Evolutionary conservation across 1,140 invertebrate species (phyloP), one percentile per base, ranked within the genome.

Genomic region (Contarinia nasturtii): DNA sequence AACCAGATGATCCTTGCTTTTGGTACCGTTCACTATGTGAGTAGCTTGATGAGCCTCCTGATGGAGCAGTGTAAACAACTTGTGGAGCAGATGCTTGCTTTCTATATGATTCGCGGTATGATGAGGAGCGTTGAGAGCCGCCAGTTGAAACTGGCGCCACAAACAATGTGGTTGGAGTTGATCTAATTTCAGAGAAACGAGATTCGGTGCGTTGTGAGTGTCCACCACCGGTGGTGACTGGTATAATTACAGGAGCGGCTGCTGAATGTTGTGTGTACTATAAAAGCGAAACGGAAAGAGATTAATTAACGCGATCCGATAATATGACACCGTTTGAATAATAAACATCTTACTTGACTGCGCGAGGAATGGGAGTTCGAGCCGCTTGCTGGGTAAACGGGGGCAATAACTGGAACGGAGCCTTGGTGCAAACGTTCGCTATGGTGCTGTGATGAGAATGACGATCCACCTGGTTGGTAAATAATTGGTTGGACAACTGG

Each of bases 111-210:
- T 50, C 51, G 12, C 45, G 38, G 40, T 50, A 45, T 48, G 12
- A 27, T 1, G 49, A 33, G 17, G 52, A 62, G 4, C 58, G 56
- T 44, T 58, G 51, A 7, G 55, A 55, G 18, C 53, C 55, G 41
- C 53, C 53, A 27, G 4, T 27, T 27, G 27, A 27, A n/a, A 47
- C 38, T 20, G 57, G 56, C 7, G 44, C 37, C 7, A 44, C 8
- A 2, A 55, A 36, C n/a, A 27, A 27, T 3, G 27, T 27, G 27
- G 27, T 27, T 27, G 27, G 27, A 27, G 27, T 27, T 10, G 27
- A 27, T 27, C 10, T 27, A 10, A 27, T 27, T 27, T 27, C 27
- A 27, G 27, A 27, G 27, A 27, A 27, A 27, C 27, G 27, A 10
- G 27, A 27, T 27, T 27, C 27, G 3, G 27, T 27, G 27, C 3